A percentile compares a stretch with the other conserved stretches of the same genome.
These are phyloP conservation scores for Drosophila sucinea DNA, from an alignment of 1,140 invertebrate genomes.

Conservation along the genomic window DNA sequence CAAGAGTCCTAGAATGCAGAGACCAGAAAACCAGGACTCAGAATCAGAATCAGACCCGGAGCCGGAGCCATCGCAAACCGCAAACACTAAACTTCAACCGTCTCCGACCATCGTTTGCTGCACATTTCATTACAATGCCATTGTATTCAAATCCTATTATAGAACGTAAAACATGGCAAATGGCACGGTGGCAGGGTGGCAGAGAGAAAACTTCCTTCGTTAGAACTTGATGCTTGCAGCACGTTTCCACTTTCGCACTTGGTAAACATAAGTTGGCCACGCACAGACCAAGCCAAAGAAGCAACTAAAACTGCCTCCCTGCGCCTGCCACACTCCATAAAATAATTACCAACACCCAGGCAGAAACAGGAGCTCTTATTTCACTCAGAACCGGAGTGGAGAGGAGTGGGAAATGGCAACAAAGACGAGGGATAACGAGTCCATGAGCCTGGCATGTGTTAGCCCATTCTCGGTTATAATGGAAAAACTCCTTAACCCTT, in stretches of 20 bases:
- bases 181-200: neutral
- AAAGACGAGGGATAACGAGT: neutral
- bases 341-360: constrained; percentile 75
- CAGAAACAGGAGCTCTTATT: constrained; percentile 18
- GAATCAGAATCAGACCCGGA: constrained; percentile 1
- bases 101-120: constrained; percentile 70
- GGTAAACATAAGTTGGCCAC: constrained; percentile 77
- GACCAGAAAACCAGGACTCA: neutral
- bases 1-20: constrained; percentile 2
- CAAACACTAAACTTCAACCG: constrained; percentile 65
- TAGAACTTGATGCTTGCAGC: constrained; percentile 75
- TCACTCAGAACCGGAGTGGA: neutral
- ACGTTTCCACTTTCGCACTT: constrained; percentile 80
- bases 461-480: too few relatives aligned
- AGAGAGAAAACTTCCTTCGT: constrained; percentile 27
- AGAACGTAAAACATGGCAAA: constrained; percentile 66
- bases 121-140: constrained; percentile 80
- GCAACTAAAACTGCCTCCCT: constrained; percentile 21
- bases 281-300: constrained; percentile 43
- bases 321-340: constrained; percentile 63
- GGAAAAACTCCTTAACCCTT: too few relatives aligned
- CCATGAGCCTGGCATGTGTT: too few relatives aligned
- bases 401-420: neutral
- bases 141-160: constrained; percentile 81
- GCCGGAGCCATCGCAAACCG: constrained; percentile 28